Conservation (phyloP, 2,888 invertebrate genomes). For the Sarcophaga caerulescens region DNA sequence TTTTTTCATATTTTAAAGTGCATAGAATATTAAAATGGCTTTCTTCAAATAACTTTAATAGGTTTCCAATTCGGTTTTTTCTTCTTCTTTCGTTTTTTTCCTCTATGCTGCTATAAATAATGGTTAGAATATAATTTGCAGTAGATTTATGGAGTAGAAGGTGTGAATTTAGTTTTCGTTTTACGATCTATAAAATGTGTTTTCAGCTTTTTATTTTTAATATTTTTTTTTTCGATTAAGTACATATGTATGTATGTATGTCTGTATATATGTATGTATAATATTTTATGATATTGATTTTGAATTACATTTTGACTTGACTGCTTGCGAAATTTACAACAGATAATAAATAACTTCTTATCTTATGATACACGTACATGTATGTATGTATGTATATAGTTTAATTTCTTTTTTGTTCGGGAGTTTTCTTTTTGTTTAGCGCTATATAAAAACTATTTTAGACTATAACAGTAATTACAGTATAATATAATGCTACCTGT, state of each 20-base stretch:
- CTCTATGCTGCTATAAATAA: constrained; percentile 4
- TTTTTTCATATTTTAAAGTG: constrained; percentile 26
- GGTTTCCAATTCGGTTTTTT: constrained; percentile 9
- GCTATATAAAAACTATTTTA: constrained; percentile 33
- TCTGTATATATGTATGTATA: background rate
- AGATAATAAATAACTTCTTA: constrained; percentile 55
- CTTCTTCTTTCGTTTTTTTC: background rate
- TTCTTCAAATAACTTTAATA: background rate
- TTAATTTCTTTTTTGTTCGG: background rate
- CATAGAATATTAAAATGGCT: constrained; percentile 35
- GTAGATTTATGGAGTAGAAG: constrained; percentile 46
- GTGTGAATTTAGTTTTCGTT: constrained; percentile 31
- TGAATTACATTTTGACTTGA: constrained; percentile 16
- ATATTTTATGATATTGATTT: constrained; percentile 30
- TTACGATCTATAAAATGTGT: constrained; percentile 33
- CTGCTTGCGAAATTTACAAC: constrained; percentile 55
- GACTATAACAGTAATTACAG: constrained; percentile 18
- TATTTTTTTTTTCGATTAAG: background rate
- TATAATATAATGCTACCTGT: constrained; percentile 53
- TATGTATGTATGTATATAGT: constrained; percentile 34
- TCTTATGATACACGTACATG: background rate
- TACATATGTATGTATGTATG: background rate
- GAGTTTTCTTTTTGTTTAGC: constrained; percentile 3
- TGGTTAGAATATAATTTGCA: constrained; percentile 38
- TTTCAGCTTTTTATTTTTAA: constrained; percentile 8